These are phyloP conservation scores for Stegastes partitus DNA, from an alignment of 2,113 vertebrate species.

Conservation along the genomic window DNA sequence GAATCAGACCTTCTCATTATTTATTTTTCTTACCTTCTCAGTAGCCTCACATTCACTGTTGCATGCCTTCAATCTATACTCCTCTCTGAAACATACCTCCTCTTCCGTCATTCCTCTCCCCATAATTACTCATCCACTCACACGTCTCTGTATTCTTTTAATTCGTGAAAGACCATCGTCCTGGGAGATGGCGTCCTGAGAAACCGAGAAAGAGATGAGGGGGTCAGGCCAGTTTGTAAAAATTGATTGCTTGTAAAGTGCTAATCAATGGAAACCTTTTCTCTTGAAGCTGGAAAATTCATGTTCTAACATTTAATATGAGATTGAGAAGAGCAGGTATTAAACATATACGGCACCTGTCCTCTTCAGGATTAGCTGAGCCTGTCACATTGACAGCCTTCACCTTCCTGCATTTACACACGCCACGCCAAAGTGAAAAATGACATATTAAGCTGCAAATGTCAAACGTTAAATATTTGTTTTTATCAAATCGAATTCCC, in stretches of 20 bases:
- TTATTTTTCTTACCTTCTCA: not conserved
- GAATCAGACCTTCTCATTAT: constrained; percentile 14
- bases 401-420: not conserved
- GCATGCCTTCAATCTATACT: constrained; percentile 24
- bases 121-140: constrained; percentile 60
- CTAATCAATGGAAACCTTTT: constrained; percentile 94
- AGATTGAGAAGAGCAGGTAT: constrained; percentile 47
- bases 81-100: constrained; percentile 30
- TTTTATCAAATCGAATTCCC: constrained; percentile 18
- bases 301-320: constrained; percentile 85
- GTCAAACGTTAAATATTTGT: constrained; percentile 2
- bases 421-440: constrained; percentile 6
- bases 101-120: constrained; percentile 72
- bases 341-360: constrained; percentile 59
- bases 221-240: constrained; percentile 91
- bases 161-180: constrained; percentile 75
- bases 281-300: constrained; percentile 87
- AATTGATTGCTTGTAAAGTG: constrained; percentile 91
- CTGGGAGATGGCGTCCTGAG: constrained; percentile 67
- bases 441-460: constrained; percentile 38
- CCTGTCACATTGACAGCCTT: not conserved
- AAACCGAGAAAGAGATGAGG: constrained; percentile 51
- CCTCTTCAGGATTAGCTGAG: constrained; percentile 34
- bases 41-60: constrained; percentile 24
- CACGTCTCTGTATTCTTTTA: constrained; percentile 60